phyloP scores from a whole-genome alignment of 1,140 invertebrate species.

The Scaptomyza montana region DNA sequence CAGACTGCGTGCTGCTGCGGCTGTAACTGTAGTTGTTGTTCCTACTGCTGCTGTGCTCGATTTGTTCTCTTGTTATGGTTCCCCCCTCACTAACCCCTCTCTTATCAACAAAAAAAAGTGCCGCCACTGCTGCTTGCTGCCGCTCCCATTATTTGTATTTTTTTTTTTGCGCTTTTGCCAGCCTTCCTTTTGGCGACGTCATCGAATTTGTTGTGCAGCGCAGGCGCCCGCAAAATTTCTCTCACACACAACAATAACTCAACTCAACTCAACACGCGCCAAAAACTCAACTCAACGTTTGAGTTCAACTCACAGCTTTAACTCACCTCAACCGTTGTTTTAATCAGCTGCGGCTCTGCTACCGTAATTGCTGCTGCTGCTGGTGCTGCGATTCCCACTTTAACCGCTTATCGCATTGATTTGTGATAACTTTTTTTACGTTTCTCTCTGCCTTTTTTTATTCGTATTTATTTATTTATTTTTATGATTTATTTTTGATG shows the following conservation, averaged over 20 bases:
- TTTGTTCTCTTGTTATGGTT: conserved; percentile 30
- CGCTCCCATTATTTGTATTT: not conserved
- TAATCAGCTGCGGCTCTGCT: conserved; percentile 40
- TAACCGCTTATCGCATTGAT: conserved; percentile 48
- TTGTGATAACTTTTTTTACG: conserved; percentile 56
- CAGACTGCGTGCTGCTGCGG: conserved; percentile 20
- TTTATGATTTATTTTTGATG: conserved; percentile 17
- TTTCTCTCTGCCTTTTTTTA: conserved; percentile 15
- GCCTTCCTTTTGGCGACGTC: conserved; percentile 31
- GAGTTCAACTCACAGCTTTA: conserved; percentile 42
- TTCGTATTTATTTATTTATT: conserved; percentile 25
- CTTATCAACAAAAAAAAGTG: too few species aligned
- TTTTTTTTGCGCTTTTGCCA: conserved; percentile 35
- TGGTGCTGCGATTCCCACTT: conserved; percentile 25
- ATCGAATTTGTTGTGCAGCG: conserved; percentile 17
- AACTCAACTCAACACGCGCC: conserved; percentile 8
- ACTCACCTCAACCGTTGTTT: conserved; percentile 46
- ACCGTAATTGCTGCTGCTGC: conserved; percentile 17
- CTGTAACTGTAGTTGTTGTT: conserved; percentile 25
- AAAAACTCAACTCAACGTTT: not conserved
- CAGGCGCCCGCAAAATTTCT: conserved; percentile 22
- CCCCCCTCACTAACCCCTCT: too few species aligned
- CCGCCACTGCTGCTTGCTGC: not conserved
- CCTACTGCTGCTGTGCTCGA: conserved; percentile 20
- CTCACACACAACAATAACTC: conserved; percentile 15